These are phyloP conservation scores for Podiceps cristatus DNA, from an alignment of 2,113 vertebrate species.

Conservation along the genomic window DNA sequence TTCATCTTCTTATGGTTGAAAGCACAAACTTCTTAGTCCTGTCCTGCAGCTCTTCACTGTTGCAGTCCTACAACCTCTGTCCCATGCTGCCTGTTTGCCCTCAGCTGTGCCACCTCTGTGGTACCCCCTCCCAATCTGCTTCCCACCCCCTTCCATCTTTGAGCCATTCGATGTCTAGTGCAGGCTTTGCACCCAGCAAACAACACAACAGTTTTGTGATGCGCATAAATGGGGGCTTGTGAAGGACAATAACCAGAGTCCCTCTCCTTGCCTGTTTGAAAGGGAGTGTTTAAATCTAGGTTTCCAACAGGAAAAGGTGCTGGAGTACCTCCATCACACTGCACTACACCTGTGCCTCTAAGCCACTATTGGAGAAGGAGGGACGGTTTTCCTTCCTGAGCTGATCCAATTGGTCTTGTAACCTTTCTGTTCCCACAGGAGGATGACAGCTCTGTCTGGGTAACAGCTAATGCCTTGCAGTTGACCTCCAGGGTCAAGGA, in stretches of 20 bases:
- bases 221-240: not conserved
- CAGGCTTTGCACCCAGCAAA: not conserved
- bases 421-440: constrained; percentile 29
- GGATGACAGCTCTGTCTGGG: constrained; percentile 18
- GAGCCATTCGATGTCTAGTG: not conserved
- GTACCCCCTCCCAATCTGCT: not conserved
- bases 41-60: not conserved
- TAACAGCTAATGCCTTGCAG: constrained; percentile 77
- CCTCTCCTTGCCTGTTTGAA: not conserved
- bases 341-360: not conserved
- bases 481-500: constrained; percentile 89
- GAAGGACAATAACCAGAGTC: not conserved
- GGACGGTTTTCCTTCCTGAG: not conserved
- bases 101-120: not conserved
- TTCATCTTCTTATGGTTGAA: not conserved
- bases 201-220: not conserved
- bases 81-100: not conserved
- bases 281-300: not conserved
- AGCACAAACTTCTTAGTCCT: not conserved
- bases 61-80: not conserved
- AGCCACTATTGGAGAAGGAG: not conserved
- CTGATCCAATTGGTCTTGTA: constrained; percentile 27
- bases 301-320: not conserved
- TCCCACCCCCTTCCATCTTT: not conserved
- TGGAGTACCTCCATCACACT: not conserved